Base-by-base conservation (phyloP, 2,113 vertebrate species). In the Heterotis niloticus region DNA sequence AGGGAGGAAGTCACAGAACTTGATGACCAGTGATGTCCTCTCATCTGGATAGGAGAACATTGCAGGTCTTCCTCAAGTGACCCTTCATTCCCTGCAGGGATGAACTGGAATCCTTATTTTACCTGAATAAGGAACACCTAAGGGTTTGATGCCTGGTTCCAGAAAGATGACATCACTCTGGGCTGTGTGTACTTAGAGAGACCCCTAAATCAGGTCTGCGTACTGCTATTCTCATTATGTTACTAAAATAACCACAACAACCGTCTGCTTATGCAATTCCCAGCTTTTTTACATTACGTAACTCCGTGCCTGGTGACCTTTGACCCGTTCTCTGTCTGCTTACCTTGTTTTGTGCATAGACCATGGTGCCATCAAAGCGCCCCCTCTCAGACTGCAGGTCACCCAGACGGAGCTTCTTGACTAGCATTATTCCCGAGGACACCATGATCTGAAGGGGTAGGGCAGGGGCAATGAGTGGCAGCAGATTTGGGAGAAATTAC, bases 341-440 rank as follows among this genome's bases (percentile, higher is more conserved):
- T 86, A 92, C 93, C 85, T 94, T 94, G 86, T 94, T 90, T 83
- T 93, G 93, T 75, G 93, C 92, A 34, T 92, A 93, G 78, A 93
- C 92, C 91, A 93, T 92, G 83, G 92, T 88, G 77, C 90, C 90
- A 10, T 93, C 91, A 17, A 88, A 94, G 79, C 86, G 87, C 0
- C 93, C 92, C 57, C 86, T 85, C 75, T 93, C 89, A 1, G 90
- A 90, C 89, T 94, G 92, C 79, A 94, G 88, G 86, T 93, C 92
- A 67, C 92, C 92, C 34, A 87, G 88, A 81, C 92, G 78, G 62
- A 94, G 90, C 83, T 93, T 93, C 86, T 94, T 92, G 72, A 94
- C 92, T 77, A 94, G 56, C 93, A 94, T 94, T 0, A 91, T 92
- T 4, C 91, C 93, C 13, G 92, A 92, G 7, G 93, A 87, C 71